Evolutionary conservation across 1,140 invertebrate species (phyloP).

Genomic region (Drosophila nigrodunni): DNA sequence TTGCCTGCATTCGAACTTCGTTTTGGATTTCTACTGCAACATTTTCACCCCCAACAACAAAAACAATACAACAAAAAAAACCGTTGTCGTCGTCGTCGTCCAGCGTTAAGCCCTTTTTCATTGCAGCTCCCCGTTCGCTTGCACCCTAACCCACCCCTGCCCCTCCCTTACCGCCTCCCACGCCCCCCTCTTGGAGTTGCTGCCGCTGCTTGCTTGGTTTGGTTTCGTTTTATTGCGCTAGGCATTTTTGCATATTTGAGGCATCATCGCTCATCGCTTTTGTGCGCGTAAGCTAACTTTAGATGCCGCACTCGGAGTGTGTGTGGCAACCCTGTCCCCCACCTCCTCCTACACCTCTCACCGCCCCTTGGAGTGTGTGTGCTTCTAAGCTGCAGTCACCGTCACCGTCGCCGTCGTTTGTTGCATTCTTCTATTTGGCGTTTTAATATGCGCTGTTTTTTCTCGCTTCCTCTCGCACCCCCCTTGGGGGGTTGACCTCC

Average conservation of each 20-base stretch:
- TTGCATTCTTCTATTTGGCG: conserved; percentile 79
- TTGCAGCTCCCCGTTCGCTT: conserved; percentile 46
- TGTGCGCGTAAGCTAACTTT: conserved; percentile 81
- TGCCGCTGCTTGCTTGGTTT: conserved; percentile 6
- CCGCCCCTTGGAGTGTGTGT: conserved; percentile 31
- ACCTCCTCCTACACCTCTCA: not conserved
- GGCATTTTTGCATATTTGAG: conserved; percentile 83
- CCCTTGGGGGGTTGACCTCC: too few relatives aligned
- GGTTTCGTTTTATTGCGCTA: conserved; percentile 77
- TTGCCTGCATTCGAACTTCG: conserved; percentile 74
- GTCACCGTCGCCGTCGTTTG: conserved; percentile 24
- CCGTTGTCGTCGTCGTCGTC: conserved; percentile 4
- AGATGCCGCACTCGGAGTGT: conserved; percentile 49
- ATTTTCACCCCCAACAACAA: conserved; percentile 3
- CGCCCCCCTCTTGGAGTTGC: not conserved
- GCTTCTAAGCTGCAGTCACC: conserved; percentile 70
- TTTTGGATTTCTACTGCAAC: conserved; percentile 46
- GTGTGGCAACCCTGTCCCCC: conserved; percentile 42
- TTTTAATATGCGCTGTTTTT: conserved; percentile 80
- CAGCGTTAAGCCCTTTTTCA: conserved; percentile 75
- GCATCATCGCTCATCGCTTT: conserved; percentile 83
- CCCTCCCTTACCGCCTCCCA: not conserved
- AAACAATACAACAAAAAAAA: not conserved
- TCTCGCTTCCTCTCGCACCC: conserved; percentile 43
- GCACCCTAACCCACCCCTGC: not conserved